phyloP scores from a whole-genome alignment of 2,113 vertebrate genomes.

The Coracopsis vasa region DNA sequence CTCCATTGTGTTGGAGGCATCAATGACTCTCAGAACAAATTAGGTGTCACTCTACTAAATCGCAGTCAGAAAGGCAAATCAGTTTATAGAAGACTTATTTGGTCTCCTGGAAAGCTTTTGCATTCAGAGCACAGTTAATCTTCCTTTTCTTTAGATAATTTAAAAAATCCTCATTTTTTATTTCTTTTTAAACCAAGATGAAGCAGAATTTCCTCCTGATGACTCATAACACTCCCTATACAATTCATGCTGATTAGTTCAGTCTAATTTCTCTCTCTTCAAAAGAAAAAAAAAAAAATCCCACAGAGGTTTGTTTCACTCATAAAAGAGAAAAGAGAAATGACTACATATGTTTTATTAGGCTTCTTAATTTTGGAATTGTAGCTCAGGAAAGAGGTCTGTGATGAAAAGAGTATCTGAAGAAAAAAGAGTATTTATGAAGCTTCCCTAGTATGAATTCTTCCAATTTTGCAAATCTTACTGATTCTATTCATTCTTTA shows the following conservation, averaged over 20 bases:
- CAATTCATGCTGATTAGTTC: conserved; percentile 46
- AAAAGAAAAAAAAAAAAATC: neutral
- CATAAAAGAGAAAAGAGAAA: neutral
- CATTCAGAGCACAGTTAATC: conserved; percentile 68
- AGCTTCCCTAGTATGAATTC: neutral
- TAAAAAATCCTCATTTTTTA: conserved; percentile 47
- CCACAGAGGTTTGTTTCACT: conserved; percentile 9
- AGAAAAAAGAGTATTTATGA: neutral
- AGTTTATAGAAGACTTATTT: conserved; percentile 78
- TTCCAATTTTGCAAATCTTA: neutral
- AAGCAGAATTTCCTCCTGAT: conserved; percentile 48
- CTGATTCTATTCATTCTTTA: neutral
- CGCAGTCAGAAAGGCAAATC: conserved; percentile 78
- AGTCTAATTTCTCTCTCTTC: conserved; percentile 34
- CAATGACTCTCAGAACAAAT: conserved; percentile 79
- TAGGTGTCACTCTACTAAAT: conserved; percentile 78
- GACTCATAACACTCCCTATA: neutral
- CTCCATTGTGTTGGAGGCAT: conserved; percentile 76
- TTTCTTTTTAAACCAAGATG: conserved; percentile 39
- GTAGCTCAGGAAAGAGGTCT: neutral
- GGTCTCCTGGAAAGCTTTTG: conserved; percentile 66
- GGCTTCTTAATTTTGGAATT: conserved; percentile 42
- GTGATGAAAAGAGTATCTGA: neutral
- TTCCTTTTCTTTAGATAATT: conserved; percentile 65
- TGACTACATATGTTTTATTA: neutral